phyloP scores from a whole-genome alignment of 2,113 vertebrate species.

The Maccullochella peelii region DNA sequence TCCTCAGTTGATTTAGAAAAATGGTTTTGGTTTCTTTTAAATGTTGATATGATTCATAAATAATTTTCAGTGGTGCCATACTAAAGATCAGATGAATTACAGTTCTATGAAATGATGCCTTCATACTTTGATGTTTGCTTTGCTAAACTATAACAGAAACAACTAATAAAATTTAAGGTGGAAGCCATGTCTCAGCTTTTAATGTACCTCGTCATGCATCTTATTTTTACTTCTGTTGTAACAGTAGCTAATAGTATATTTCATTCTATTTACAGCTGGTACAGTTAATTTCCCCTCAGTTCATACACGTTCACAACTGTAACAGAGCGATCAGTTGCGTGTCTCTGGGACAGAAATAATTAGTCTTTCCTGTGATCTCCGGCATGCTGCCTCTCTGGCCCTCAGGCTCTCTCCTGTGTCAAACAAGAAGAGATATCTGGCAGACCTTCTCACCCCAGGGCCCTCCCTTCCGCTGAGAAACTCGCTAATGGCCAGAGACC shows the following conservation, averaged over 20 bases:
- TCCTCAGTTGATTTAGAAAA: conserved; percentile 51
- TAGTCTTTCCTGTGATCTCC: conserved; percentile 67
- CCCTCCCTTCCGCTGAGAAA: conserved; percentile 22
- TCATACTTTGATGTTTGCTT: conserved; percentile 89
- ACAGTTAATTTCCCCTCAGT: conserved; percentile 15
- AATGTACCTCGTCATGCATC: conserved; percentile 28
- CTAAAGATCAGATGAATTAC: conserved; percentile 75
- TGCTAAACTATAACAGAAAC: conserved; percentile 85
- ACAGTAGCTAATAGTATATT: conserved; percentile 18
- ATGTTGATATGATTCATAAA: conserved; percentile 67
- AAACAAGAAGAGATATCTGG: conserved; percentile 59
- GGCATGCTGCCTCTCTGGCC: conserved; percentile 41
- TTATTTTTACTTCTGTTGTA: conserved; percentile 29
- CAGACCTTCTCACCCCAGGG: conserved; percentile 42
- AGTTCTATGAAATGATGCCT: conserved; percentile 84
- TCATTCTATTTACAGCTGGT: neutral
- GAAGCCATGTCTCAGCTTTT: conserved; percentile 67
- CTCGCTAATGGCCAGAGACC: conserved; percentile 40
- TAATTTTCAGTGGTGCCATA: conserved; percentile 83
- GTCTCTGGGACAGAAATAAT: conserved; percentile 62
- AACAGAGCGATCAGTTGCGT: conserved; percentile 46
- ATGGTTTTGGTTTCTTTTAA: conserved; percentile 55
- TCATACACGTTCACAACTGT: conserved; percentile 34
- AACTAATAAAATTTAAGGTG: conserved; percentile 83
- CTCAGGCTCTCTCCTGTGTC: conserved; percentile 51